Evolutionary conservation across 2,888 invertebrate genomes (phyloP).

Genomic region (Drosophila emarginata): DNA sequence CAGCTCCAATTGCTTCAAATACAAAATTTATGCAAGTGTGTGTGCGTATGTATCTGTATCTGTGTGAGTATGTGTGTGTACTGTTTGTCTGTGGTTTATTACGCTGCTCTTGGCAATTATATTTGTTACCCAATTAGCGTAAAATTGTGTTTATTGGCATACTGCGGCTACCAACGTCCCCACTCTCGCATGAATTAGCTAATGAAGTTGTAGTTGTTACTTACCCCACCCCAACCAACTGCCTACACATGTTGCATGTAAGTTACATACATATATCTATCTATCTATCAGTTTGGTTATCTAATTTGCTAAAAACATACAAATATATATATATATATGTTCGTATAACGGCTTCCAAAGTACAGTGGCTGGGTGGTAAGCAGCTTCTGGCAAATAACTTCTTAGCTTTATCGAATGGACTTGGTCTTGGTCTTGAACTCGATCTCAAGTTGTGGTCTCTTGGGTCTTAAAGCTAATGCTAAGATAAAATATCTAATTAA

Average conservation of each 20-base stretch:
- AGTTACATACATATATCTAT: not conserved
- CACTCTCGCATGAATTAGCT: conserved; percentile 64
- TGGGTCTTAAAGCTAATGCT: conserved; percentile 69
- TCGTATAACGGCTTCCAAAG: not conserved
- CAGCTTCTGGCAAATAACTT: conserved; percentile 56
- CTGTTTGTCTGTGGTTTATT: conserved; percentile 69
- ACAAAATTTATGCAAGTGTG: conserved; percentile 45
- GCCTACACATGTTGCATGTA: conserved; percentile 16
- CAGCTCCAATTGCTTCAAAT: conserved; percentile 45
- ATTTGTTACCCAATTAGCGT: conserved; percentile 80
- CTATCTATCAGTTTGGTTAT: conserved; percentile 67
- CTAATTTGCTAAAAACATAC: conserved; percentile 65
- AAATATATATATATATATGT: not conserved
- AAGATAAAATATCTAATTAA: conserved; percentile 71
- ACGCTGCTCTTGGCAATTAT: conserved; percentile 80
- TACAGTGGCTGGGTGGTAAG: not conserved
- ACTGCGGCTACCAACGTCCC: conserved; percentile 33
- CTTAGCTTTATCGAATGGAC: conserved; percentile 47
- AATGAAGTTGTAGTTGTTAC: conserved; percentile 72
- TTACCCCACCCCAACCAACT: not conserved
- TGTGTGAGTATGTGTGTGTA: conserved; percentile 15
- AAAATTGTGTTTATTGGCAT: conserved; percentile 80
- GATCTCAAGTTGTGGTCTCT: conserved; percentile 26
- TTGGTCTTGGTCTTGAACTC: conserved; percentile 15
- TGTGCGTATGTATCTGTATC: conserved; percentile 31